phyloP scores from a whole-genome alignment of 2,113 vertebrate species.

The Dromiciops gliroides region DNA sequence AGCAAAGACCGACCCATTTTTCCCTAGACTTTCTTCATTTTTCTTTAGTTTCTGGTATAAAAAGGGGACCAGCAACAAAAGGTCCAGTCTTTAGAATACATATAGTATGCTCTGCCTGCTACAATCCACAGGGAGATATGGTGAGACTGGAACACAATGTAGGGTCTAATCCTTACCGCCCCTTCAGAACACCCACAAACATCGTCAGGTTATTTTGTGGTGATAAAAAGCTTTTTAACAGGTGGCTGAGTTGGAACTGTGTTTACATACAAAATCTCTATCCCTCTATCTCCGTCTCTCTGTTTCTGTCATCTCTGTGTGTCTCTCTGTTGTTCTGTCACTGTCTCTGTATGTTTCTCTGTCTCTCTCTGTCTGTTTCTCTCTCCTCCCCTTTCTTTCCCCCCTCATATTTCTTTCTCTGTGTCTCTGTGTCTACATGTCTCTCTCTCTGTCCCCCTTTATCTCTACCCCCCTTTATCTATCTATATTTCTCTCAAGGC shows the following conservation, averaged over 20 bases:
- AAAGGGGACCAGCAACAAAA: not conserved
- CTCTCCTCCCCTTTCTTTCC: not conserved
- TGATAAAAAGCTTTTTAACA: not conserved
- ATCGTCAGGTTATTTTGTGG: not conserved
- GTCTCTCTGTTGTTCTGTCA: not conserved
- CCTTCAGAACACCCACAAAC: not conserved
- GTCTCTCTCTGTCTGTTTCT: not conserved
- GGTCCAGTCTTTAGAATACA: not conserved
- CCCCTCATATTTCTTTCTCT: not conserved
- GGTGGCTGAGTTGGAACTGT: not conserved
- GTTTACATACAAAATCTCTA: not conserved
- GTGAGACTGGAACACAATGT: not conserved
- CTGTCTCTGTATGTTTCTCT: not conserved
- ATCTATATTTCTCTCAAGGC: not conserved
- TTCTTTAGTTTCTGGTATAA: not conserved
- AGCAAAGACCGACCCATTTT: fast-evolving
- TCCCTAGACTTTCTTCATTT: fast-evolving
- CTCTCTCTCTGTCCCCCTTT: not conserved
- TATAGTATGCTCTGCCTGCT: not conserved
- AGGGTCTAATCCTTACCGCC: not conserved
- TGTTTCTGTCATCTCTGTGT: not conserved
- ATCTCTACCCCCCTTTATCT: not conserved
- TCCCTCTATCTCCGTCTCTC: not conserved
- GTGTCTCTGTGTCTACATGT: not conserved
- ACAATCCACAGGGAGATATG: not conserved